A percentile compares a stretch with the other conserved stretches of the same genome.
Conservation (phyloP, 2,113 vertebrate genomes). For the Cololabis saira region DNA sequence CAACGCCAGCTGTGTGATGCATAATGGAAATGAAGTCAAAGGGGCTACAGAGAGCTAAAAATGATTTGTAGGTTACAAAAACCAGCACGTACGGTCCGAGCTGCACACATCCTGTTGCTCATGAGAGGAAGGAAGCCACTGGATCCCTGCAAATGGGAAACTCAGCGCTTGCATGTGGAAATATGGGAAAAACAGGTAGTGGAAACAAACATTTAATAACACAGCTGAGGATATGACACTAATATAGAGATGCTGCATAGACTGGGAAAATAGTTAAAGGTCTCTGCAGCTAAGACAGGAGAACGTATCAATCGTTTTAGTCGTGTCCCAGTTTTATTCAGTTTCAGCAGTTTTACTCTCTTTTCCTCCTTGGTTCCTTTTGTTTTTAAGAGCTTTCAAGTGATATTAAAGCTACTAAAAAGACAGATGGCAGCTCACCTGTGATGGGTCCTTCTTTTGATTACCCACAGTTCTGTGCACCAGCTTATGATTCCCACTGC, state of each 20-base stretch:
- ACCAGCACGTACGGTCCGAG: conserved; percentile 34
- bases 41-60: conserved; percentile 14
- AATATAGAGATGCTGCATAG: background rate
- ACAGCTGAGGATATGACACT: conserved; percentile 25
- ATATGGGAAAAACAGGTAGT: conserved; percentile 59
- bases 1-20: conserved; percentile 4
- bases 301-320: conserved; percentile 15
- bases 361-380: background rate
- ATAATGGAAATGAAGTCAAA: conserved; percentile 1
- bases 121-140: conserved; percentile 61
- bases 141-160: conserved; percentile 57
- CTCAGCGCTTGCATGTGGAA: conserved; percentile 39
- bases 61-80: conserved; percentile 49
- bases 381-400: background rate
- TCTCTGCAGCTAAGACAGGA: background rate
- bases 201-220: conserved; percentile 34
- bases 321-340: background rate
- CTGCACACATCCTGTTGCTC: conserved; percentile 71
- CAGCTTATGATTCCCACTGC: too few relatives aligned
- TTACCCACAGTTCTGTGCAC: too few relatives aligned
- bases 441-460: background rate
- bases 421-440: background rate
- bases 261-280: conserved; percentile 27
- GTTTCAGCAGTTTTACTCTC: background rate
- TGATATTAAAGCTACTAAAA: background rate